Evolutionary conservation across 1,140 invertebrate genomes (phyloP).

Genomic region (Drosophila rhopaloa): DNA sequence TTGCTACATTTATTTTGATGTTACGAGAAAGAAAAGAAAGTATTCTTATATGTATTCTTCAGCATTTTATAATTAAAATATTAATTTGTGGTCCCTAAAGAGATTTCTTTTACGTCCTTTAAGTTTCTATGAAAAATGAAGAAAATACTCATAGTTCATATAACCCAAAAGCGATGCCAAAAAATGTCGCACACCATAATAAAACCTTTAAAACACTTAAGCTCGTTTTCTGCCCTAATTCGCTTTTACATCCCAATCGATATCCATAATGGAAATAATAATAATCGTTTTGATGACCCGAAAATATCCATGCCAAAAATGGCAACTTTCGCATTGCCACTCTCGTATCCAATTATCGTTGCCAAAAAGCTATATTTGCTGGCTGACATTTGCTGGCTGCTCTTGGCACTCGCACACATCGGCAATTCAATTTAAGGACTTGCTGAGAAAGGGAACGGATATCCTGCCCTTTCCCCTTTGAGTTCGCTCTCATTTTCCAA

Average conservation of each 20-base stretch:
- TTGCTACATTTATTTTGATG: background rate
- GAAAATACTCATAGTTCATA: background rate
- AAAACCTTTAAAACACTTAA: background rate
- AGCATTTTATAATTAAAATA: too few relatives aligned
- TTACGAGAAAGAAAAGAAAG: background rate
- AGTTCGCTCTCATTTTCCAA: slow-evolving; percentile 54
- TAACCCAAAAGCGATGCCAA: background rate
- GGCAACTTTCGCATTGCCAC: slow-evolving; percentile 41
- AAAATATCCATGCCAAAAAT: slow-evolving; percentile 41
- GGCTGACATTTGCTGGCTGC: slow-evolving; percentile 41
- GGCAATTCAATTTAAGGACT: slow-evolving; percentile 59
- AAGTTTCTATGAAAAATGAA: background rate
- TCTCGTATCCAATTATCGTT: slow-evolving; percentile 52
- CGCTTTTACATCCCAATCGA: slow-evolving; percentile 16
- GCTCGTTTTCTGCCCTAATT: slow-evolving; percentile 26
- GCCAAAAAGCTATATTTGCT: slow-evolving; percentile 34
- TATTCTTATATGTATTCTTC: too few relatives aligned
- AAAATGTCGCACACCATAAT: background rate
- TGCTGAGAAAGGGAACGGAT: slow-evolving; percentile 27
- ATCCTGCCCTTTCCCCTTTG: slow-evolving; percentile 10
- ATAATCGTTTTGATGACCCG: slow-evolving; percentile 42
- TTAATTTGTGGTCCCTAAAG: too few relatives aligned
- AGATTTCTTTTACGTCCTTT: background rate
- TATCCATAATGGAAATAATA: slow-evolving; percentile 25
- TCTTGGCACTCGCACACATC: slow-evolving; percentile 5